A percentile compares a stretch with the other conserved stretches of the same genome.
Evolutionary conservation across 2,797 vertebrate genomes (phyloP).

Genomic region (Sitta carolinensis): DNA sequence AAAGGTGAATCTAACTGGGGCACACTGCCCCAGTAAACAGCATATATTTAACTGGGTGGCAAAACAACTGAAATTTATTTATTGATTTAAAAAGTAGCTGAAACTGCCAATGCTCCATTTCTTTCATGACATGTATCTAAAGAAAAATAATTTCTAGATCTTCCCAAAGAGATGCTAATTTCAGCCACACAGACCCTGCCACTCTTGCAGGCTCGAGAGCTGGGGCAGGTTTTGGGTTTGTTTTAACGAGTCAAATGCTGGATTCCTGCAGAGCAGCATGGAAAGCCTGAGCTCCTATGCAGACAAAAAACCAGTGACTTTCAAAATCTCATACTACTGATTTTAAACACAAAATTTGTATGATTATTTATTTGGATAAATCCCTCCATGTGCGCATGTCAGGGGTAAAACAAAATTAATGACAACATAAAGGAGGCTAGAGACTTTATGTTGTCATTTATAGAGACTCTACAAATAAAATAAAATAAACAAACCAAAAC

Average conservation of each 20-base stretch:
- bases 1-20: background rate
- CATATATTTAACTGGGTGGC: background rate
- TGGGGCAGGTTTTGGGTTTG: background rate
- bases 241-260: background rate
- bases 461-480: background rate
- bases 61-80: background rate
- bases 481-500: background rate
- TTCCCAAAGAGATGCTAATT: background rate
- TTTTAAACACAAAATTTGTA: background rate
- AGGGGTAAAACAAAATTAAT: background rate
- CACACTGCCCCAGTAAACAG: background rate
- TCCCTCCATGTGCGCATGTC: accelerated
- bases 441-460: no score
- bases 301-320: background rate
- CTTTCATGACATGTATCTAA: background rate
- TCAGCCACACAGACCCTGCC: background rate
- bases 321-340: background rate
- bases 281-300: background rate
- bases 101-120: background rate
- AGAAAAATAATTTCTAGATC: background rate
- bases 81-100: background rate
- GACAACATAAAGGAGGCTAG: background rate
- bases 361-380: background rate
- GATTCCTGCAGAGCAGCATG: background rate
- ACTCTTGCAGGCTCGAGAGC: background rate